phyloP scores from a whole-genome alignment of 2,888 invertebrate species.

The Chymomyza amoena region DNA sequence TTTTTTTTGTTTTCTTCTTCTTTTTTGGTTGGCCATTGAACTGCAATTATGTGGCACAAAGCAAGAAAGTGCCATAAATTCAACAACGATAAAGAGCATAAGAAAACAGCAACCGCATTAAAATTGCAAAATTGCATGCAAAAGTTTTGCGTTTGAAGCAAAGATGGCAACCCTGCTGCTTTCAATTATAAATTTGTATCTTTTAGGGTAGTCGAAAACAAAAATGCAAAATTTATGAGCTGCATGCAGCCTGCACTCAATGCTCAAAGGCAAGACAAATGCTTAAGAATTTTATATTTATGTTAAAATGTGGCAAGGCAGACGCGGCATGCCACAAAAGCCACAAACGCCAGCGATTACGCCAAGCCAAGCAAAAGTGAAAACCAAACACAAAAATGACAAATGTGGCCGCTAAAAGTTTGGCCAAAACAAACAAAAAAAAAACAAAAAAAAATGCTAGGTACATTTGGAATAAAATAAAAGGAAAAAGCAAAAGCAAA shows the following conservation, averaged over 20 bases:
- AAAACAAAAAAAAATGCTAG: slow-evolving; percentile 2
- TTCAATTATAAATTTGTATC: slow-evolving; percentile 56
- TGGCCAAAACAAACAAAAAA: slow-evolving; percentile 31
- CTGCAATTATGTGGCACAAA: slow-evolving; percentile 21
- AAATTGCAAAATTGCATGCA: slow-evolving; percentile 18
- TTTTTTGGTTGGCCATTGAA: slow-evolving; percentile 35
- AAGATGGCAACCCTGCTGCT: slow-evolving; percentile 59
- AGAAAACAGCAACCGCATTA: slow-evolving; percentile 13
- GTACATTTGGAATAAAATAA: slow-evolving; percentile 6
- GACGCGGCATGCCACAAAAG: slow-evolving; percentile 27
- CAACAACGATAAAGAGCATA: background rate
- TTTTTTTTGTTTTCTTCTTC: no score
- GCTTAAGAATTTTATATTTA: background rate
- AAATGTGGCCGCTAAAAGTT: slow-evolving; percentile 52
- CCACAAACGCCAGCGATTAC: slow-evolving; percentile 70
- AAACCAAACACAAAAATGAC: slow-evolving; percentile 42
- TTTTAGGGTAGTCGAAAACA: slow-evolving; percentile 4
- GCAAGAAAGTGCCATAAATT: slow-evolving; percentile 40
- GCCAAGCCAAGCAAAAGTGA: slow-evolving; percentile 60
- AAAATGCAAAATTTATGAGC: slow-evolving; percentile 58
- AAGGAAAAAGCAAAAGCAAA: slow-evolving; percentile 38
- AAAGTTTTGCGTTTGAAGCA: slow-evolving; percentile 19
- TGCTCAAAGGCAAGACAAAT: background rate
- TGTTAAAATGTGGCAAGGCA: slow-evolving; percentile 16
- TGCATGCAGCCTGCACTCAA: slow-evolving; percentile 28